Percentiles rank a stretch among this genome's conserved stretches.
Conservation (phyloP, 1,140 invertebrate genomes). For the Brachionus manjavacas region DNA sequence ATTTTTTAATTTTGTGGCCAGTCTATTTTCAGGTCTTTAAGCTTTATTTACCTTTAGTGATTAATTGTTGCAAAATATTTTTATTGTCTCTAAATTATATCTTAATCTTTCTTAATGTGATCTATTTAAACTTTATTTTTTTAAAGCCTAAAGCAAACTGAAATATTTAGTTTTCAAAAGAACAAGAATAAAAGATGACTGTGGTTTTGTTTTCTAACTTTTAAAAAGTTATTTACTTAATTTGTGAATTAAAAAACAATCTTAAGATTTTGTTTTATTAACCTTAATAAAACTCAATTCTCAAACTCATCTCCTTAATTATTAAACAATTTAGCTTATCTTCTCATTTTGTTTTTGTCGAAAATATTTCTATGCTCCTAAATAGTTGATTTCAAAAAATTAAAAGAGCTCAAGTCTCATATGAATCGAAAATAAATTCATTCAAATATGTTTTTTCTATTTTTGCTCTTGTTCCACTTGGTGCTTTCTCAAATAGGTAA, state of each 20-base stretch:
- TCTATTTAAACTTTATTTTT: not conserved
- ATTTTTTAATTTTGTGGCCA: not conserved
- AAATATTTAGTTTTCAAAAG: not conserved
- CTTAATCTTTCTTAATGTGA: conserved; percentile 29
- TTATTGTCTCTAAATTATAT: not conserved
- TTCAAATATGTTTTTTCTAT: not conserved
- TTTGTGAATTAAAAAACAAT: conserved; percentile 33
- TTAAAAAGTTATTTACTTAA: conserved; percentile 26
- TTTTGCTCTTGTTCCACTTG: not conserved
- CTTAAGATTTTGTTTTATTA: conserved; percentile 5
- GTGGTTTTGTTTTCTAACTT: not conserved
- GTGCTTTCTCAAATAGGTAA: not conserved
- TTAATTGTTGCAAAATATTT: not conserved
- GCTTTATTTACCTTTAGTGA: not conserved
- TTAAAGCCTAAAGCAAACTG: not conserved
- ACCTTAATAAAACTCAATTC: conserved; percentile 12
- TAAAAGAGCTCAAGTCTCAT: not conserved
- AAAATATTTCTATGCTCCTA: not conserved
- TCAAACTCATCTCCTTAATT: conserved; percentile 2
- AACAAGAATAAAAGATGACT: conserved; percentile 8
- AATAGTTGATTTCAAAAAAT: not conserved
- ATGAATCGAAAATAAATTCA: not conserved
- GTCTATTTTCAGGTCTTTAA: not conserved
- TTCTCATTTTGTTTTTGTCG: not conserved
- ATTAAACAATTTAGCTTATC: conserved; percentile 18